Conservation (phyloP, 2,113 vertebrate species). For the Hydrolagus affinis region DNA sequence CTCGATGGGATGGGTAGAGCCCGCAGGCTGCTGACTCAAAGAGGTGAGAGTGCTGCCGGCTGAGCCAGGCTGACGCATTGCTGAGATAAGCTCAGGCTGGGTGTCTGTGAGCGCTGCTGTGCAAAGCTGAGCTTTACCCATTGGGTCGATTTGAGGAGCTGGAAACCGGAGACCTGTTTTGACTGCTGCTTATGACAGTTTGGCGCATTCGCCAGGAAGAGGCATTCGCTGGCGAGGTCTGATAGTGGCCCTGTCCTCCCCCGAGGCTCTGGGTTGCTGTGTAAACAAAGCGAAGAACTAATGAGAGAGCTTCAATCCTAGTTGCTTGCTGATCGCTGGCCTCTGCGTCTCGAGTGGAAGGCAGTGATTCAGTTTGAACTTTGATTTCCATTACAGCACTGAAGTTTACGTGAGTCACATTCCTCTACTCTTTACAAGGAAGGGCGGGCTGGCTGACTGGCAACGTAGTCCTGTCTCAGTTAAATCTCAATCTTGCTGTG, state of each 20-base stretch:
- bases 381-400: neutral
- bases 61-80: too few species aligned
- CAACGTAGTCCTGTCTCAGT: too few species aligned
- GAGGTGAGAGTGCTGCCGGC: too few species aligned
- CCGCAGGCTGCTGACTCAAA: too few species aligned
- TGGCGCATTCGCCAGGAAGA: too few species aligned
- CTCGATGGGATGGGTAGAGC: too few species aligned
- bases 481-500: too few species aligned
- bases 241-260: neutral
- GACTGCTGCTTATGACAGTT: neutral
- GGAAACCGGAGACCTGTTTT: neutral
- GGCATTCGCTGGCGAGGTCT: neutral
- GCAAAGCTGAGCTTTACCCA: too few species aligned
- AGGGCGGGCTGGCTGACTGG: too few species aligned
- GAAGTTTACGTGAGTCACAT: neutral
- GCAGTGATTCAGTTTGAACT: neutral
- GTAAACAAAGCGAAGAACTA: neutral
- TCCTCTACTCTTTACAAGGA: neutral
- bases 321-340: neutral
- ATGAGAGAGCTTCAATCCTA: neutral
- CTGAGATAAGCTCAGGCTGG: too few species aligned
- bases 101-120: too few species aligned
- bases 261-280: neutral
- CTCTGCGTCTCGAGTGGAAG: neutral
- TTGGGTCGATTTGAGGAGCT: too few species aligned